Conservation (phyloP, 2,113 vertebrate genomes). For the Dasyurus viverrinus region DNA sequence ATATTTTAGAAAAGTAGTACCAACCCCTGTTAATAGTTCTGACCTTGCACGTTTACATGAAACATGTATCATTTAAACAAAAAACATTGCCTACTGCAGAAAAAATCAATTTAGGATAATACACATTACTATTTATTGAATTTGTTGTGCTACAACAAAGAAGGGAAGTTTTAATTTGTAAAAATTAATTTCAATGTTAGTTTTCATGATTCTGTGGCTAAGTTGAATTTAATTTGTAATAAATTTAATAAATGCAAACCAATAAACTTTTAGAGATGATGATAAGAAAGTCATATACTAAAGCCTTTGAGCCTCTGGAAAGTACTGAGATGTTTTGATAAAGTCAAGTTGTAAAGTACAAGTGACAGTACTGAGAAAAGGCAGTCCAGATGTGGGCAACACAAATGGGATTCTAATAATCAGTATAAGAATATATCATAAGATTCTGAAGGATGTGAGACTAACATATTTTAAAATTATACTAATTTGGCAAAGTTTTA, state of each 20-base stretch:
- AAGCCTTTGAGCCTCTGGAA: not conserved
- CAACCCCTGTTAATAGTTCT: not conserved
- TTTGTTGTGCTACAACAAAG: not conserved
- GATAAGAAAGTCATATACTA: not conserved
- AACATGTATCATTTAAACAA: not conserved
- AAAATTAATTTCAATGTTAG: not conserved
- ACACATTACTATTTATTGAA: not conserved
- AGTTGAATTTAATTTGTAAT: not conserved
- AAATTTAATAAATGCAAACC: conserved; percentile 13
- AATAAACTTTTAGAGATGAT: not conserved
- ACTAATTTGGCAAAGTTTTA: not conserved
- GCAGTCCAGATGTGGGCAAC: not conserved
- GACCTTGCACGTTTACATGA: not conserved
- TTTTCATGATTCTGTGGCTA: not conserved
- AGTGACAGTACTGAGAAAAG: not conserved
- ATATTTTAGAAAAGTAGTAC: not conserved
- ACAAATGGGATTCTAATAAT: not conserved
- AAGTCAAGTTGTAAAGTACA: not conserved
- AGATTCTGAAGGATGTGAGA: not conserved
- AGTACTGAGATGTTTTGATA: too few species aligned
- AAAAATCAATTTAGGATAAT: not conserved
- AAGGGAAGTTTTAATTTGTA: not conserved
- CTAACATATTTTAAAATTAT: not conserved
- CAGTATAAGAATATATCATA: not conserved
- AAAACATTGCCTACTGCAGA: not conserved